A percentile compares a stretch with the other conserved stretches of the same genome.
Evolutionary conservation across 2,888 invertebrate genomes (phyloP).

Genomic region (Lomographa bimaculata): DNA sequence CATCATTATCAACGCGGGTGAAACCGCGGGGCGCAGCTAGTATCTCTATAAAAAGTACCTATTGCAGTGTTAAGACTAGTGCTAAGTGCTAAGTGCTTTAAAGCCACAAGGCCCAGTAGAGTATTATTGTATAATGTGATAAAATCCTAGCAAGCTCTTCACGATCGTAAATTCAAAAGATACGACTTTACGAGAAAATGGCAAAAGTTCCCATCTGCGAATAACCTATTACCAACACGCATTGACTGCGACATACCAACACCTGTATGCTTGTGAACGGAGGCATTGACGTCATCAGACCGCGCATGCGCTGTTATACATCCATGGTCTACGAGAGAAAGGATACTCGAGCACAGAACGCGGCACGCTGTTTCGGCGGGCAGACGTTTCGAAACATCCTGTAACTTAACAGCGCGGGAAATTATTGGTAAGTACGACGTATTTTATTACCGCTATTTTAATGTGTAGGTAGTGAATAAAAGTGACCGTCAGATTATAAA

Average conservation of each 20-base stretch:
- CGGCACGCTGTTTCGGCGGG: conserved; percentile 57
- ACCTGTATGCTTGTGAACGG: conserved; percentile 79
- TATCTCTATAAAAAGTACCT: too few species aligned
- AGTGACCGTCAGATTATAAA: too few species aligned
- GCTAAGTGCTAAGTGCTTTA: too few species aligned
- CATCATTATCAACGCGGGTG: too few species aligned
- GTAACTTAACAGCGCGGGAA: conserved; percentile 62
- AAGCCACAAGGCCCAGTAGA: too few species aligned
- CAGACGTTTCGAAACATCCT: conserved; percentile 46
- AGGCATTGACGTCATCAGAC: conserved; percentile 78
- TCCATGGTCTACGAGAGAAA: conserved; percentile 15
- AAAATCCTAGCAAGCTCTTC: too few species aligned
- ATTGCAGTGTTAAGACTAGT: too few species aligned
- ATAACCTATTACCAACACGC: conserved; percentile 18
- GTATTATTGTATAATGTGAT: too few species aligned
- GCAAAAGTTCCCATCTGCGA: conserved; percentile 15
- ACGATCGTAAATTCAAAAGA: too few species aligned
- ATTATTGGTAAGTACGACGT: conserved; percentile 60
- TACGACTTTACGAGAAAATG: too few species aligned
- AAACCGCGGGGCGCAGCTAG: too few species aligned
- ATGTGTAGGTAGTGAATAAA: conserved; percentile 15
- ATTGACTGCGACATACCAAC: conserved; percentile 53
- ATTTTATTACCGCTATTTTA: conserved; percentile 31
- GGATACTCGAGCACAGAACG: conserved; percentile 44
- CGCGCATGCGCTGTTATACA: conserved; percentile 56